phyloP scores from a whole-genome alignment of 2,113 vertebrate genomes.

The Tenebrosternarchus preto region DNA sequence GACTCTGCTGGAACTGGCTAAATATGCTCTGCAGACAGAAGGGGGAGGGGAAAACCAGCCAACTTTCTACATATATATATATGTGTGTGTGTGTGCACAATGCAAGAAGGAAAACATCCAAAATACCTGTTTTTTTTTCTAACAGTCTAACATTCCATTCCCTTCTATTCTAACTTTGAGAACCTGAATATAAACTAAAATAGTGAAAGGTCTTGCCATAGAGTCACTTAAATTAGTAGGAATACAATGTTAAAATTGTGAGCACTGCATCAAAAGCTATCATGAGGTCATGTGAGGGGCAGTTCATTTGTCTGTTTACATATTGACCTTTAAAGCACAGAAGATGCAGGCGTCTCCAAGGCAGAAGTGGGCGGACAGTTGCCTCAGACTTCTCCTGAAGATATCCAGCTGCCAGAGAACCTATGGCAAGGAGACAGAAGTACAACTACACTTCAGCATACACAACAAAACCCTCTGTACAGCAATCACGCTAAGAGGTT shows the following conservation, averaged over 20 bases:
- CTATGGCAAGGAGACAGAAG: conserved; percentile 63
- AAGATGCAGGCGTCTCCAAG: conserved; percentile 96
- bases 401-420: conserved; percentile 98
- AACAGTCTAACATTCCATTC: too few species aligned
- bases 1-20: conserved; percentile 93
- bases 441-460: not conserved
- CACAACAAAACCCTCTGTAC: not conserved
- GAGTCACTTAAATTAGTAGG: not conserved
- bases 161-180: too few species aligned
- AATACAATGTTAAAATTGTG: not conserved
- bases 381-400: conserved; percentile 92
- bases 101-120: not conserved
- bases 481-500: too few species aligned
- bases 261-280: not conserved
- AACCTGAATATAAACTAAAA: too few species aligned
- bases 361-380: conserved; percentile 92
- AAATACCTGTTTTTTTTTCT: too few species aligned
- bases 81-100: too few species aligned
- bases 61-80: too few species aligned
- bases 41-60: not conserved
- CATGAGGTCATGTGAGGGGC: not conserved
- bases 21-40: conserved; percentile 84
- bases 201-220: not conserved
- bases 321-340: conserved; percentile 93
- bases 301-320: not conserved